phyloP scores from a whole-genome alignment of 2,888 invertebrate genomes.

The Schizaphis graminum region DNA sequence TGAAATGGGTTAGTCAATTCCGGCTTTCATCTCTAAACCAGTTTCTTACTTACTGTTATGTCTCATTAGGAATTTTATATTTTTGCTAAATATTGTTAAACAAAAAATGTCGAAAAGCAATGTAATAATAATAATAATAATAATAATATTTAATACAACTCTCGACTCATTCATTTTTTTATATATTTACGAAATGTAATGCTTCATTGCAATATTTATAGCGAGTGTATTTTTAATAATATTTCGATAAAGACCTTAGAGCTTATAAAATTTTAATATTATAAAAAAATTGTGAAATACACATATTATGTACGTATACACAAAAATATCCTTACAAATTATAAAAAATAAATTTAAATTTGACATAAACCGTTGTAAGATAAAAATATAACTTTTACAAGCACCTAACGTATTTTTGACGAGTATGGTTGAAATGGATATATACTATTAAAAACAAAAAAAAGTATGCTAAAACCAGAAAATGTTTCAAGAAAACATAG shows the following conservation, averaged over 20 bases:
- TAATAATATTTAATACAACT: neutral
- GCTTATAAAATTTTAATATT: neutral
- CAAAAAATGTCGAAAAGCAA: conserved; percentile 5
- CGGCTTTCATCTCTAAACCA: neutral
- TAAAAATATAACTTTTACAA: neutral
- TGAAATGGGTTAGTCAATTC: neutral
- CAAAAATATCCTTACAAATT: too few relatives aligned
- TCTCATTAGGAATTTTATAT: neutral
- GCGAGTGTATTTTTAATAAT: neutral
- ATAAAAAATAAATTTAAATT: neutral
- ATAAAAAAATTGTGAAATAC: neutral
- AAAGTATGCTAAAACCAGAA: neutral
- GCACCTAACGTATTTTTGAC: neutral
- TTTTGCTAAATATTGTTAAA: neutral
- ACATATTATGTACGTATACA: neutral
- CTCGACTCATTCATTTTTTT: neutral
- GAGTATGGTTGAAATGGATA: neutral
- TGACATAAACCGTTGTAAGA: neutral
- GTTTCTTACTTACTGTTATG: conserved; percentile 9
- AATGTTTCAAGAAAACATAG: neutral
- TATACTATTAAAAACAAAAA: neutral
- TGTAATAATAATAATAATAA: neutral
- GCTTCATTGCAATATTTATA: too few relatives aligned
- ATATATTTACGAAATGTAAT: neutral
- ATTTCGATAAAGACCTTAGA: neutral